Evolutionary conservation across 2,888 invertebrate genomes (phyloP).

Genomic region (Alsophila aescularia): DNA sequence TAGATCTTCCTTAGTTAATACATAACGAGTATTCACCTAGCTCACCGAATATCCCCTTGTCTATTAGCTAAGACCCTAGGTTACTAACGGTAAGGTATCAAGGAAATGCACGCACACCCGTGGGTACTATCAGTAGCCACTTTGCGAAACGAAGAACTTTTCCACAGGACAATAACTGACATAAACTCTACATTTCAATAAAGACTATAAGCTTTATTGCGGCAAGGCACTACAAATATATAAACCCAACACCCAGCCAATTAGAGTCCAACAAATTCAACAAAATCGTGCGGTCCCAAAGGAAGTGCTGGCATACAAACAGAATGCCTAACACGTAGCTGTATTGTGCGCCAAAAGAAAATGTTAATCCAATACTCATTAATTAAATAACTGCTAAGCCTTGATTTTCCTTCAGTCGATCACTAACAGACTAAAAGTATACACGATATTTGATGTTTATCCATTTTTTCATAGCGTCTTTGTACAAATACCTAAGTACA

Average conservation of each 20-base stretch:
- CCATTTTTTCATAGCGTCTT: constrained; percentile 14
- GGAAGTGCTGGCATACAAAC: constrained; percentile 61
- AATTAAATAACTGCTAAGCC: constrained; percentile 73
- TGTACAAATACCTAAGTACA: not conserved
- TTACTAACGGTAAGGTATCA: not conserved
- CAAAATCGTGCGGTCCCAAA: constrained; percentile 58
- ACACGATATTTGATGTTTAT: constrained; percentile 51
- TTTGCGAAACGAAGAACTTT: too few species aligned
- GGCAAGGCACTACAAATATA: constrained; percentile 6
- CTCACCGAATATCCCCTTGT: not conserved
- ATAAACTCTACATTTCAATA: not conserved
- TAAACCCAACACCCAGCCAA: constrained; percentile 19
- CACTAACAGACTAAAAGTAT: constrained; percentile 56
- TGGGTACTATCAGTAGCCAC: not conserved
- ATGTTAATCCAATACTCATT: constrained; percentile 78
- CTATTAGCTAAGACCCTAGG: not conserved
- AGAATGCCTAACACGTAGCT: constrained; percentile 69
- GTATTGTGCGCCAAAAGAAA: constrained; percentile 77
- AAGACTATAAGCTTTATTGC: not conserved
- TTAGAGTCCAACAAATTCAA: constrained; percentile 43
- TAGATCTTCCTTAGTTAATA: not conserved
- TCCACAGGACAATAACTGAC: not conserved
- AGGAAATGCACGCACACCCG: not conserved
- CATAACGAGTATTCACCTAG: too few species aligned
- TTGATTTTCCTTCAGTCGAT: constrained; percentile 78